phyloP scores from a whole-genome alignment of 92 coral and sea anemone species.

The Palythoa grandiflora region DNA sequence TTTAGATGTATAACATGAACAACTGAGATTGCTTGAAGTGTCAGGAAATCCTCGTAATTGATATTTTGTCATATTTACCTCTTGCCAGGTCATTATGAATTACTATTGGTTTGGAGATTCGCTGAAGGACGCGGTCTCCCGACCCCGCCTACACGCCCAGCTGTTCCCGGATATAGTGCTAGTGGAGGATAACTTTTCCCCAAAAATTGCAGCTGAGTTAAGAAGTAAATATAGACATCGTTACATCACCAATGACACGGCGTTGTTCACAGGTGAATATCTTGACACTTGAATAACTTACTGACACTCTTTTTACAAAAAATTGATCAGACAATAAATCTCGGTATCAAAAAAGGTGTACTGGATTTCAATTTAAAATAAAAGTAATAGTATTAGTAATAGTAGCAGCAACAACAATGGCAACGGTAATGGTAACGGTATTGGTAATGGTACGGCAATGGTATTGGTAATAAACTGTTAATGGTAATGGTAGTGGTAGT shows the following conservation, averaged over 20 bases:
- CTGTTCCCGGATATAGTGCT: slow-evolving; percentile 82
- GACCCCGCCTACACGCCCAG: slow-evolving; percentile 84
- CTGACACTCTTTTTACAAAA: background rate
- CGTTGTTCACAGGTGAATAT: slow-evolving; percentile 78
- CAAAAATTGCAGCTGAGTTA: slow-evolving; percentile 62
- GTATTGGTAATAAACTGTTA: no score
- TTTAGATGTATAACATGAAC: no score
- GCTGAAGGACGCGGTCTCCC: slow-evolving; percentile 79
- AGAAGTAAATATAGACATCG: slow-evolving; percentile 69
- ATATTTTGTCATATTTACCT: background rate
- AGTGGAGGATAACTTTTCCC: slow-evolving; percentile 80
- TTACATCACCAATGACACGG: slow-evolving; percentile 75
- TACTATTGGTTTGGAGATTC: slow-evolving; percentile 83
- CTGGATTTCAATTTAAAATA: no score
- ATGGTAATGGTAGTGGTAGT: no score
- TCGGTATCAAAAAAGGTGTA: no score
- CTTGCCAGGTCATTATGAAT: slow-evolving; percentile 81
- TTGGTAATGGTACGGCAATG: no score
- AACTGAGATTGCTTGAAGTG: no score
- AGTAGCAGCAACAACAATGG: no score
- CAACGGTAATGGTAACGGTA: no score
- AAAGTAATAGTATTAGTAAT: no score
- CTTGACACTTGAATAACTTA: background rate
- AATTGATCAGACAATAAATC: background rate
- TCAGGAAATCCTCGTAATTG: background rate